Evolutionary conservation across 2,113 vertebrate genomes (phyloP), one percentile per base, ranked within the genome.

Genomic region (Guaruba guarouba): DNA sequence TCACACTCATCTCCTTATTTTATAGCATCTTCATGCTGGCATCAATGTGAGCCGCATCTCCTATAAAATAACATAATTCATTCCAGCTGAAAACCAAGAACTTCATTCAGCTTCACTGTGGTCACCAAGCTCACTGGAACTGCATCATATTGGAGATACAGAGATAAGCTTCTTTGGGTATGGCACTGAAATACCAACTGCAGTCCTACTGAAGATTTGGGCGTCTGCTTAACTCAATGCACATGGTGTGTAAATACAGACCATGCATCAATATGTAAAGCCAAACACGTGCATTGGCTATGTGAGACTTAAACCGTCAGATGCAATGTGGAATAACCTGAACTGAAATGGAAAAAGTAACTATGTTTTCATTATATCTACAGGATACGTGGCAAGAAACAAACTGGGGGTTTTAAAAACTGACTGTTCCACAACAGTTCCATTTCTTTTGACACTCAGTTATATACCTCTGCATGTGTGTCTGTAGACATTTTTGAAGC

Each of bases 41-140:
- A 74, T 63, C 41, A 10, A 0, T 61, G 43, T 46, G 66, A 63
- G 29, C 15, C 0, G 3, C 25, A 33, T 67, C 37, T 74, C 0
- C 3, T 74, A 35, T 28, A 14, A 35, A 67, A 29, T 1, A 31
- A 23, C 0, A 1, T 33, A 2, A 3, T 31, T 75, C 1, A 4
- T 62, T 91, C 28, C 37, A 44, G 0, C 10, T 48, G 49, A 8
- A 77, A 57, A 33, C 37, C 12, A 8, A 7, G 43, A 23, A 52
- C 85, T 86, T 49, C 17, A 18, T 62, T 64, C 35, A 43, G 22
- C 31, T 70, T 5, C 8, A 0, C 3, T 22, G 43, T 70, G 66
- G 8, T 73, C 41, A 6, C 18, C 6, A 33, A 43, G 8, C 48
- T 82, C 0, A 2, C 35, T 81, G 49, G 82, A 75, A 62, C 74